Percentiles rank a stretch among this genome's conserved stretches.
phyloP scores from a whole-genome alignment of 2,888 invertebrate genomes.

The Subacronicta megacephala region DNA sequence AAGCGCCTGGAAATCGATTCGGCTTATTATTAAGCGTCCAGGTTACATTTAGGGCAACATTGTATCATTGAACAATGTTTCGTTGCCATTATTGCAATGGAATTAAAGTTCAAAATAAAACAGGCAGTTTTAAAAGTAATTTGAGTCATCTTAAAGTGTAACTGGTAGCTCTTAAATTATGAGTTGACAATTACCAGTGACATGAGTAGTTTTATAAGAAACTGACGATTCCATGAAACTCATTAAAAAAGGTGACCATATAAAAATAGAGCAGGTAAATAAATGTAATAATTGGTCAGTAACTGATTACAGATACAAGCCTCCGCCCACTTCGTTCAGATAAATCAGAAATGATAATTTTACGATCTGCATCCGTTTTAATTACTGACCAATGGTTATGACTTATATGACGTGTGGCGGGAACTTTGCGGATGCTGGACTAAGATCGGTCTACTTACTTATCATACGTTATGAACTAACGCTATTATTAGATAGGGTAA shows the following conservation, averaged over 20 bases:
- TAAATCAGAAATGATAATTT: slow-evolving; percentile 81
- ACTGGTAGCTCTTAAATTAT: slow-evolving; percentile 45
- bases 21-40: slow-evolving; percentile 39
- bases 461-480: slow-evolving; percentile 22
- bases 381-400: slow-evolving; percentile 70
- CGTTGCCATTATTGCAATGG: slow-evolving; percentile 29
- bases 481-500: slow-evolving; percentile 34
- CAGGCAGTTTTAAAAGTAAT: slow-evolving; percentile 5
- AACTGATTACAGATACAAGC: slow-evolving; percentile 51
- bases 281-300: slow-evolving; percentile 54
- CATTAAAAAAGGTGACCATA: slow-evolving; percentile 34
- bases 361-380: slow-evolving; percentile 83
- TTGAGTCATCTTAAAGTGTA: slow-evolving; percentile 15
- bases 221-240: slow-evolving; percentile 39
- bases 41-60: slow-evolving; percentile 29
- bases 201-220: slow-evolving; percentile 30
- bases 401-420: slow-evolving; percentile 43
- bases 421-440: slow-evolving; percentile 66
- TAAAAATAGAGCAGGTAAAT: slow-evolving; percentile 41
- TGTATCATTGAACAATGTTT: slow-evolving; percentile 17
- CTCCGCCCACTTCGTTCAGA: slow-evolving; percentile 72
- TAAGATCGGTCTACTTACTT: slow-evolving; percentile 42
- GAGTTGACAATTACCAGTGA: slow-evolving; percentile 59
- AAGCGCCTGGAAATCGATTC: slow-evolving; percentile 75
- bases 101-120: slow-evolving; percentile 44